Conservation (phyloP, 1,140 invertebrate genomes). For the Caenorhabditis briggsae region DNA sequence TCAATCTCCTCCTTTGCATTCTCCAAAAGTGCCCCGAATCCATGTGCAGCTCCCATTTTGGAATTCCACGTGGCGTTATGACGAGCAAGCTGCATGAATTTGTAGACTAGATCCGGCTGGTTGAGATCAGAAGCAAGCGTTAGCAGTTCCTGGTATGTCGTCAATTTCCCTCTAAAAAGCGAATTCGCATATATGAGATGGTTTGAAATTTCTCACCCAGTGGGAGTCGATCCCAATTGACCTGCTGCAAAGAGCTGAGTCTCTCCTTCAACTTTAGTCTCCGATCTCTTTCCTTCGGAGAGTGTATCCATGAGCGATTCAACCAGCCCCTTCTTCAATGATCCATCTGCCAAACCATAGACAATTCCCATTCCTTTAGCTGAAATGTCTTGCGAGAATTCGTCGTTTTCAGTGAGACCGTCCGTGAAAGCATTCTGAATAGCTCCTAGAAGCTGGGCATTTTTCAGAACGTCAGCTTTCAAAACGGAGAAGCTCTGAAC, state of each 20-base stretch:
- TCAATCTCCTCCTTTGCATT: conserved; percentile 87
- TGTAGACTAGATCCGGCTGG: conserved; percentile 92
- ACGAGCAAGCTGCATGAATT: conserved; percentile 94
- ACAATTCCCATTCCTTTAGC: conserved; percentile 90
- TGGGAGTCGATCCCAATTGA: conserved; percentile 86
- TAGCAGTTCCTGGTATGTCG: conserved; percentile 93
- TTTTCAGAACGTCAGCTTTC: conserved; percentile 83
- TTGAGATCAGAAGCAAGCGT: conserved; percentile 91
- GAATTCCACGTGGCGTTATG: conserved; percentile 94
- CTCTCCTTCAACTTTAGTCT: conserved; percentile 83
- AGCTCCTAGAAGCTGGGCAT: conserved; percentile 82
- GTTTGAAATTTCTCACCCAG: conserved; percentile 84
- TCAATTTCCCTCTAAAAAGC: conserved; percentile 74
- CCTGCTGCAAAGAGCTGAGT: conserved; percentile 91
- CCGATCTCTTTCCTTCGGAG: conserved; percentile 83
- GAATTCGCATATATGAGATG: neutral
- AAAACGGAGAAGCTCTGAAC: conserved; percentile 83
- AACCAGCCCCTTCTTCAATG: conserved; percentile 84
- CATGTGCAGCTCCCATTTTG: conserved; percentile 89
- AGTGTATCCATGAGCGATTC: conserved; percentile 87
- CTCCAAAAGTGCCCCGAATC: conserved; percentile 87
- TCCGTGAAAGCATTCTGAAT: conserved; percentile 90
- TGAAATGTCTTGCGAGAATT: conserved; percentile 89
- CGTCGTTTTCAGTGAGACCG: conserved; percentile 88
- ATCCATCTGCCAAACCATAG: conserved; percentile 85